A percentile compares a stretch with the other conserved stretches of the same genome.
Conservation (phyloP, 2,888 invertebrate species). For the Salticus scenicus region DNA sequence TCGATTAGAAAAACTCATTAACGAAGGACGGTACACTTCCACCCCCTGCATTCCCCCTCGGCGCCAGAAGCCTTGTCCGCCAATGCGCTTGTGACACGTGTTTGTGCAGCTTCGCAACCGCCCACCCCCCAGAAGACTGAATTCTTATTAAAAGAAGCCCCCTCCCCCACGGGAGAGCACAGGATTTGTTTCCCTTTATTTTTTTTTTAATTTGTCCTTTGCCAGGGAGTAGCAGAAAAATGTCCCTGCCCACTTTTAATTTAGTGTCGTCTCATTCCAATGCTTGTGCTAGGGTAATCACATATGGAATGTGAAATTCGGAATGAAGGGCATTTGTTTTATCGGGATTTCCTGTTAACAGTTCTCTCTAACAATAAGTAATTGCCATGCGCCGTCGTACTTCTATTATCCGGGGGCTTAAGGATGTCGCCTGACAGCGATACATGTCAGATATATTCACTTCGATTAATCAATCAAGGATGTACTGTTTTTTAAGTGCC, state of each 20-base stretch:
- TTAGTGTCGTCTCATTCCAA: slow-evolving; percentile 47
- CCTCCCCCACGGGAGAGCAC: slow-evolving; percentile 33
- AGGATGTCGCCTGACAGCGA: neutral
- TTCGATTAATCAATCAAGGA: slow-evolving; percentile 8
- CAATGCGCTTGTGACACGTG: slow-evolving; percentile 64
- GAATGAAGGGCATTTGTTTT: slow-evolving; percentile 48
- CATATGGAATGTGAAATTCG: slow-evolving; percentile 37
- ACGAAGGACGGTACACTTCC: slow-evolving; percentile 62
- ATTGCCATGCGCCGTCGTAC: slow-evolving; percentile 27
- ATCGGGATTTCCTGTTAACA: slow-evolving; percentile 52
- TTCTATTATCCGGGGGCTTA: slow-evolving; percentile 18
- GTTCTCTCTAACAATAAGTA: slow-evolving; percentile 27
- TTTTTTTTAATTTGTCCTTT: slow-evolving; percentile 54
- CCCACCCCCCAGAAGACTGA: slow-evolving; percentile 29
- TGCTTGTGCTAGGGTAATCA: slow-evolving; percentile 43
- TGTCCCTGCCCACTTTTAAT: slow-evolving; percentile 64
- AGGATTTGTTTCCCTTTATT: slow-evolving; percentile 34
- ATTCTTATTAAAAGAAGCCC: slow-evolving; percentile 62
- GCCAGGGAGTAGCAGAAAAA: slow-evolving; percentile 29
- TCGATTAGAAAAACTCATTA: slow-evolving; percentile 71
- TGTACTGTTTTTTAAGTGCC: neutral
- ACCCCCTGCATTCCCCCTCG: slow-evolving; percentile 18
- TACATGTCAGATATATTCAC: slow-evolving; percentile 2
- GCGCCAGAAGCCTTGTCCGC: slow-evolving; percentile 62
- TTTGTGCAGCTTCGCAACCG: slow-evolving; percentile 60